These are phyloP conservation scores for Stenchaetothrips biformis DNA, from an alignment of 2,888 invertebrate genomes.

Conservation along the genomic window DNA sequence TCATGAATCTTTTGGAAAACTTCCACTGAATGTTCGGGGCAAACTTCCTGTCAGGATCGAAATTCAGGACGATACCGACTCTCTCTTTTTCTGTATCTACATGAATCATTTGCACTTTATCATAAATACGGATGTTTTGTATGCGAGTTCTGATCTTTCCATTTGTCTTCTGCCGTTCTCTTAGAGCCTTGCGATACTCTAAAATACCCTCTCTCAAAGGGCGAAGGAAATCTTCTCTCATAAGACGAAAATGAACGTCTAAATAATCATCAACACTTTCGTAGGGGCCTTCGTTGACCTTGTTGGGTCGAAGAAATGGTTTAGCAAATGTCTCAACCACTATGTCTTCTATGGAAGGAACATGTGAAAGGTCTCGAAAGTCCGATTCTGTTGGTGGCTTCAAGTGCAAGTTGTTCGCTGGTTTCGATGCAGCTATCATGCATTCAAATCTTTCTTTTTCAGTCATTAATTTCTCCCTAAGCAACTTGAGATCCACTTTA, in stretches of 20 bases:
- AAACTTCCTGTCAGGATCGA: conserved; percentile 41
- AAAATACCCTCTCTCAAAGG: conserved; percentile 61
- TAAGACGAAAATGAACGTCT: conserved; percentile 69
- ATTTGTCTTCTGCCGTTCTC: not conserved
- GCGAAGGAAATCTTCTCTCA: conserved; percentile 73
- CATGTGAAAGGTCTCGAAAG: conserved; percentile 52
- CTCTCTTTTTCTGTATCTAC: conserved; percentile 35
- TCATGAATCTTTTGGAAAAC: conserved; percentile 58
- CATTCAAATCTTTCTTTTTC: conserved; percentile 31
- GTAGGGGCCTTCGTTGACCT: conserved; percentile 57
- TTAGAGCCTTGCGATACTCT: conserved; percentile 30
- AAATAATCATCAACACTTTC: conserved; percentile 64
- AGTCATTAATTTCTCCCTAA: conserved; percentile 32
- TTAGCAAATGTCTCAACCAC: conserved; percentile 41
- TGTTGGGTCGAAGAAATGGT: conserved; percentile 54
- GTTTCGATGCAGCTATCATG: conserved; percentile 46
- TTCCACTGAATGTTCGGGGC: conserved; percentile 46
- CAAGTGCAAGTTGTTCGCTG: conserved; percentile 41
- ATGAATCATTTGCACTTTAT: conserved; percentile 48
- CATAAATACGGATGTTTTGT: conserved; percentile 51
- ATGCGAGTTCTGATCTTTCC: conserved; percentile 40
- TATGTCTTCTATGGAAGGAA: conserved; percentile 50
- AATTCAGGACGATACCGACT: conserved; percentile 36
- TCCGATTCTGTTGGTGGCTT: conserved; percentile 46
- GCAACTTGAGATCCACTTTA: conserved; percentile 31